Percentiles rank a stretch among this genome's conserved stretches.
phyloP scores from a whole-genome alignment of 2,888 invertebrate species.

The Charanyca ferruginea region DNA sequence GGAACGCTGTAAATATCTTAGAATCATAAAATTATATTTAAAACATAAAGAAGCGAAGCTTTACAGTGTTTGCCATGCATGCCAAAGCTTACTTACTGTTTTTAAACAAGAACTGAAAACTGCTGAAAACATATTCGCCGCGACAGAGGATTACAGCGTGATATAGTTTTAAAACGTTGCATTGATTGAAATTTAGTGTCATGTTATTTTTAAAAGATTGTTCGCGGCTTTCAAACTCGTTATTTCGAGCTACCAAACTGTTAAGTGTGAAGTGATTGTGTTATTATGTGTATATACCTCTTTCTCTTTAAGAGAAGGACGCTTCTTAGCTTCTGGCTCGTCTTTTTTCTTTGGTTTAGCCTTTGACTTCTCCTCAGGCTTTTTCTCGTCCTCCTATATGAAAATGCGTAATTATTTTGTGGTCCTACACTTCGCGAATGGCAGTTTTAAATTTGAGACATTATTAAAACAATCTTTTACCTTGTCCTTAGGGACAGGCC shows the following conservation, averaged over 20 bases:
- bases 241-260: slow-evolving; percentile 66
- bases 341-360: slow-evolving; percentile 83
- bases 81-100: slow-evolving; percentile 64
- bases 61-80: slow-evolving; percentile 74
- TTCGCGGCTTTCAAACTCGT: slow-evolving; percentile 54
- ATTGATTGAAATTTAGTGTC: slow-evolving; percentile 66
- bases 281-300: slow-evolving; percentile 77
- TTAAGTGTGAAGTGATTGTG: slow-evolving; percentile 66
- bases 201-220: slow-evolving; percentile 61
- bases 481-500: slow-evolving; percentile 86
- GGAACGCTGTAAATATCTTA: slow-evolving; percentile 41
- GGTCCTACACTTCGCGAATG: slow-evolving; percentile 17
- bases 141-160: slow-evolving; percentile 70
- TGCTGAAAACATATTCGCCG: slow-evolving; percentile 56
- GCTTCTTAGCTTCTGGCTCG: slow-evolving; percentile 84
- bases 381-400: slow-evolving; percentile 86
- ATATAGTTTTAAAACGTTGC: slow-evolving; percentile 47
- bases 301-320: slow-evolving; percentile 86
- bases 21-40: slow-evolving; percentile 17
- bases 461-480: slow-evolving; percentile 66
- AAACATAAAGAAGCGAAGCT: slow-evolving; percentile 75
- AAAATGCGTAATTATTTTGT: slow-evolving; percentile 42
- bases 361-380: slow-evolving; percentile 87
- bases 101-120: slow-evolving; percentile 44
- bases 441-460: background rate